phyloP scores from a whole-genome alignment of 2,888 invertebrate species.

The Diarsia brunnea region DNA sequence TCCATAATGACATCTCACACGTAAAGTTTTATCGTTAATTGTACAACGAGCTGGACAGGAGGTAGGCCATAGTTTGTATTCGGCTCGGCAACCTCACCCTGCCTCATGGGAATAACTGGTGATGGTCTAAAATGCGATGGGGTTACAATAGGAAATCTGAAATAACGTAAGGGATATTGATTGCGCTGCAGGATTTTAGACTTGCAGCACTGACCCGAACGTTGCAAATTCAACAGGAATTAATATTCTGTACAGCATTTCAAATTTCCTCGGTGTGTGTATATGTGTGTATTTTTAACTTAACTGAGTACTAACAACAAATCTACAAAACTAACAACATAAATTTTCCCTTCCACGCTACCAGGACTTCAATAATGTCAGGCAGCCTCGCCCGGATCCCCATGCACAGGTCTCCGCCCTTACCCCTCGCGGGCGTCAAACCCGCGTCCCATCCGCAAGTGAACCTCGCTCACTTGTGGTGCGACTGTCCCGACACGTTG shows the following conservation, averaged over 20 bases:
- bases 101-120: background rate
- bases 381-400: constrained; percentile 89
- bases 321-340: constrained; percentile 30
- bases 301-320: background rate
- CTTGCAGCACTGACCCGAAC: background rate
- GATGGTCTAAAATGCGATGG: background rate
- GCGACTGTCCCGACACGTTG: constrained; percentile 83
- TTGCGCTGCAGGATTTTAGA: background rate
- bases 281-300: background rate
- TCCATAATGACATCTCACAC: too few species aligned
- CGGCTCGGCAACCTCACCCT: too few species aligned
- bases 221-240: background rate
- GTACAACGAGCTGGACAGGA: too few species aligned
- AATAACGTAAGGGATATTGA: background rate
- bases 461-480: constrained; percentile 75
- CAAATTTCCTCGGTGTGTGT: too few species aligned
- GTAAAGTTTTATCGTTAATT: too few species aligned
- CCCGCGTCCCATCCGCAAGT: constrained; percentile 70
- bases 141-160: too few species aligned
- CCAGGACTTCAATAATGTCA: constrained; percentile 87
- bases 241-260: background rate
- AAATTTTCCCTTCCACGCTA: constrained; percentile 78
- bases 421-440: constrained; percentile 57
- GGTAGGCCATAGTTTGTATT: too few species aligned
- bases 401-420: constrained; percentile 87